Percentiles rank a stretch among this genome's conserved stretches.
phyloP scores from a whole-genome alignment of 2,113 vertebrate species.

The Hemiprocne comata region DNA sequence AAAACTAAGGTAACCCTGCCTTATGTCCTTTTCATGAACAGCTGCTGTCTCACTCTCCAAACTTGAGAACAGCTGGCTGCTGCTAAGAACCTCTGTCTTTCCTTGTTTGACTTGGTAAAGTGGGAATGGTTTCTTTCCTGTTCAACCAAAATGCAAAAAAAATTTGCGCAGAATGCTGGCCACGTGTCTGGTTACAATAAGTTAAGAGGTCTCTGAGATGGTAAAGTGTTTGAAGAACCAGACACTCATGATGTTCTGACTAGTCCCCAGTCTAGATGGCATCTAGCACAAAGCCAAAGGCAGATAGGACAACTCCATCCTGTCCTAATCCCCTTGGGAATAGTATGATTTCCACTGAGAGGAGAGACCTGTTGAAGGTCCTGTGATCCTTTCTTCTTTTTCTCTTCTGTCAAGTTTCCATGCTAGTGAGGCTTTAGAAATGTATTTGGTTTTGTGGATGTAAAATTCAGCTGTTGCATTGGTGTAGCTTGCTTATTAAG shows the following conservation, averaged over 20 bases:
- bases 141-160: background rate
- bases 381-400: background rate
- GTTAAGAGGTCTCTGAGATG: background rate
- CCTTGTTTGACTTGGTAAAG: background rate
- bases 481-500: background rate
- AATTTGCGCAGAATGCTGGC: background rate
- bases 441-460: background rate
- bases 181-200: background rate
- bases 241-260: background rate
- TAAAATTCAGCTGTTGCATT: background rate
- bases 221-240: background rate
- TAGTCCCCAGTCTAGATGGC: background rate
- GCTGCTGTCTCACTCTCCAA: background rate
- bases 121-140: background rate
- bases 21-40: background rate
- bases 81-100: background rate
- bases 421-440: background rate
- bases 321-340: background rate
- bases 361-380: background rate
- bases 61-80: background rate
- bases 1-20: background rate
- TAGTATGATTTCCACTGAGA: background rate
- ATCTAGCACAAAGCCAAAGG: background rate
- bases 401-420: background rate
- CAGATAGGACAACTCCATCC: background rate